These are phyloP conservation scores for Athene cunicularia DNA, from an alignment of 2,113 vertebrate genomes.

Conservation along the genomic window DNA sequence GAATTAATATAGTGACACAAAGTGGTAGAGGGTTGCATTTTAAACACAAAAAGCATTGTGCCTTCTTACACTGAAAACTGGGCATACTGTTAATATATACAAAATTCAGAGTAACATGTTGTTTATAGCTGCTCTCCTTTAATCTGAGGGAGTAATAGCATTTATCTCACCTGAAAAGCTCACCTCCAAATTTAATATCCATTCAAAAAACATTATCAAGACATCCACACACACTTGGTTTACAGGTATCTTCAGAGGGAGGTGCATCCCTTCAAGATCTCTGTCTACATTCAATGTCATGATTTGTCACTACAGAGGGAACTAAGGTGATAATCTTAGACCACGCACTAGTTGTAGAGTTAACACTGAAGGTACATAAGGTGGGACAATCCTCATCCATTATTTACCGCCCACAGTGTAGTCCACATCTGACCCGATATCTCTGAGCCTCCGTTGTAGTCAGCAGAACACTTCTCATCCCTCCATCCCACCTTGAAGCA, in stretches of 20 bases:
- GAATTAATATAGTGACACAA: not conserved
- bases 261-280: not conserved
- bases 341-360: not conserved
- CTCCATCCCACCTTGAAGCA: not conserved
- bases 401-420: not conserved
- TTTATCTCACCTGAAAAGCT: not conserved
- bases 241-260: not conserved
- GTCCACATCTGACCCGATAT: not conserved
- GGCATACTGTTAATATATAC: not conserved
- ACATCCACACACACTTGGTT: not conserved
- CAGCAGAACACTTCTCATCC: not conserved
- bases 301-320: not conserved
- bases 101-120: not conserved
- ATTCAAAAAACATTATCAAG: not conserved
- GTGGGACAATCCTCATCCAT: not conserved
- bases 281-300: not conserved
- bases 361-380: not conserved
- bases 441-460: not conserved
- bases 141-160: not conserved
- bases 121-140: not conserved
- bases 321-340: not conserved
- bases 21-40: not conserved
- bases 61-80: not conserved
- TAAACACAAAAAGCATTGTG: not conserved
- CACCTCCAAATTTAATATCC: not conserved